A percentile compares a stretch with the other conserved stretches of the same genome.
Conservation (phyloP, 1,140 invertebrate species). For the Holotrichia oblita region DNA sequence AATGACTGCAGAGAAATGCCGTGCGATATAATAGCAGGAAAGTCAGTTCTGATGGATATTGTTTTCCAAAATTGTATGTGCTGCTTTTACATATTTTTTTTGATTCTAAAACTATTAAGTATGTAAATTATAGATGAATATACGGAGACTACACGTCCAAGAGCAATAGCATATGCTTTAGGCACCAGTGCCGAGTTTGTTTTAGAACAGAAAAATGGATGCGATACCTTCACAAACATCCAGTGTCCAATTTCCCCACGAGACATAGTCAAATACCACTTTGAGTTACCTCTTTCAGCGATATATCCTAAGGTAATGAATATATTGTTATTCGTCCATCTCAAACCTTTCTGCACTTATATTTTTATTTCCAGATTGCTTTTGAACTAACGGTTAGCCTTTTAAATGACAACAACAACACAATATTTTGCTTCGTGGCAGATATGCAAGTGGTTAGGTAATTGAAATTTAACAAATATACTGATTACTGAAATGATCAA, state of each 20-base stretch:
- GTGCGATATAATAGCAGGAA: neutral
- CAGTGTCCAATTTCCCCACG: constrained; percentile 36
- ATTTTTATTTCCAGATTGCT: constrained; percentile 8
- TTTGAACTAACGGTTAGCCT: constrained; percentile 1
- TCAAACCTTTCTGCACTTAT: too few species aligned
- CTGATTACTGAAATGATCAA: too few species aligned
- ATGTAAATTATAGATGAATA: neutral
- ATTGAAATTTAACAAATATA: too few species aligned
- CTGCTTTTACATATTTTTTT: neutral
- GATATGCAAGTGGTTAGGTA: constrained; percentile 1
- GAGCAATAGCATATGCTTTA: constrained; percentile 13
- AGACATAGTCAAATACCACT: constrained; percentile 38
- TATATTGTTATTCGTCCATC: neutral
- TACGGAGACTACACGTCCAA: neutral
- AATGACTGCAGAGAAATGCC: constrained; percentile 21
- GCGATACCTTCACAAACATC: constrained; percentile 2
- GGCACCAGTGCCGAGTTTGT: constrained; percentile 2
- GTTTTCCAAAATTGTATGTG: neutral
- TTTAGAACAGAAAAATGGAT: constrained; percentile 28
- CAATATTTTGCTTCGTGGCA: constrained; percentile 3
- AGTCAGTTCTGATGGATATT: constrained; percentile 8
- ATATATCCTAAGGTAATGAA: constrained; percentile 37
- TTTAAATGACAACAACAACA: neutral
- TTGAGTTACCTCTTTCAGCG: constrained; percentile 15
- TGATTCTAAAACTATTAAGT: neutral